Evolutionary conservation across 2,797 vertebrate species (phyloP).

Genomic region (Tiaroga cobitis): DNA sequence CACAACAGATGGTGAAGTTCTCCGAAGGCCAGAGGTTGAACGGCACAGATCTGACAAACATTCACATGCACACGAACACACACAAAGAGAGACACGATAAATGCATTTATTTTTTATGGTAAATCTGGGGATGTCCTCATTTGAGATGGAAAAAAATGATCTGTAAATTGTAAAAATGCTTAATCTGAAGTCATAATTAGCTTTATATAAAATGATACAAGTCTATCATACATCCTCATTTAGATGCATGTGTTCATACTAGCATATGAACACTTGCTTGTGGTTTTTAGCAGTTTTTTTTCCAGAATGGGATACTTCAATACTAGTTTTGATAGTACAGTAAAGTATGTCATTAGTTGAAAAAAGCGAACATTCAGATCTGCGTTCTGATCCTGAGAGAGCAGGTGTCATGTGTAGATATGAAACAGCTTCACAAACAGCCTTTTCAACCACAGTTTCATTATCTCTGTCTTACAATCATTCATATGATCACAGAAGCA

Average conservation of each 20-base stretch:
- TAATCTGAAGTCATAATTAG: background rate
- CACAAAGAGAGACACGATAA: constrained; percentile 17
- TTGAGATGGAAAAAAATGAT: background rate
- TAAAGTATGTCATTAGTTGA: no score
- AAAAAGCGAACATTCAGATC: no score
- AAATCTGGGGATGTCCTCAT: constrained; percentile 1
- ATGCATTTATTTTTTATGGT: constrained; percentile 5
- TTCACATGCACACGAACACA: constrained; percentile 23
- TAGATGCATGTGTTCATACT: background rate
- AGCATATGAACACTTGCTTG: background rate
- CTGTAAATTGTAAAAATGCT: background rate
- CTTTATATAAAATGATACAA: background rate
- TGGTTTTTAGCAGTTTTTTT: no score
- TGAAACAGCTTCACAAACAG: no score
- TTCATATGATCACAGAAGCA: no score
- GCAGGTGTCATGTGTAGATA: no score
- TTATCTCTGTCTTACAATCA: no score
- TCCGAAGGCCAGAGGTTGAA: constrained; percentile 37
- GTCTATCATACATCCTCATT: background rate
- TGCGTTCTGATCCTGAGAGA: no score
- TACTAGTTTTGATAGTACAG: background rate
- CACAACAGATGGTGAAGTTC: constrained; percentile 38
- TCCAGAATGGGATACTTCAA: background rate
- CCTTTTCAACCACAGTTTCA: no score
- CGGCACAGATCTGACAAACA: constrained; percentile 38